Conservation (phyloP, 2,113 vertebrate genomes). For the Lamprotornis superbus region DNA sequence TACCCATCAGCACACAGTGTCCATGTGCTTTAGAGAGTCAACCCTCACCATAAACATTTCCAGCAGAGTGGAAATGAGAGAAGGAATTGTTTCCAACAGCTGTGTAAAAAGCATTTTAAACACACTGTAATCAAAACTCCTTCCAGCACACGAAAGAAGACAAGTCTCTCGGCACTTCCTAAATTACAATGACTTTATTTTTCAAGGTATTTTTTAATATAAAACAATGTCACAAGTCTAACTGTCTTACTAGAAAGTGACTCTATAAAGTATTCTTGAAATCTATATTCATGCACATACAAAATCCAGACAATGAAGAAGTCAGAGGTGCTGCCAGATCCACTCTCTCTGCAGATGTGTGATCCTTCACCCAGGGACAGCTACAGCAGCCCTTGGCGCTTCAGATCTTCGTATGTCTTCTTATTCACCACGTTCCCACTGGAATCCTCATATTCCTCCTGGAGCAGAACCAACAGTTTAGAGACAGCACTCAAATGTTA, state of each 20-base stretch:
- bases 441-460: constrained; percentile 98
- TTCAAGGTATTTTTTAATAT: constrained; percentile 43
- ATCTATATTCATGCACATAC: constrained; percentile 42
- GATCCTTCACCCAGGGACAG: background rate
- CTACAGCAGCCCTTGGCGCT: constrained; percentile 94
- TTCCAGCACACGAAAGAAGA: background rate
- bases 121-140: background rate
- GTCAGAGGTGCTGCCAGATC: background rate
- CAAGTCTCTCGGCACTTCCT: background rate
- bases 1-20: background rate
- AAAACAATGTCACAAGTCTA: constrained; percentile 60
- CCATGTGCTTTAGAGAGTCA: background rate
- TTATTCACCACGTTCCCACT: constrained; percentile 98
- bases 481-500: background rate
- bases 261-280: constrained; percentile 59
- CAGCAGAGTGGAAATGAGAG: background rate
- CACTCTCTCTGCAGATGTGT: background rate
- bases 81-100: background rate
- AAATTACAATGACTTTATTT: constrained; percentile 61
- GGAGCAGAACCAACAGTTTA: background rate
- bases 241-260: constrained; percentile 12
- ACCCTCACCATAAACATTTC: background rate
- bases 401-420: constrained; percentile 97
- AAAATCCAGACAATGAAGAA: constrained; percentile 15
- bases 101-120: background rate